Evolutionary conservation across 92 coral and sea anemone genomes (phyloP), one percentile per base, ranked within the genome.

Genomic region (Epizoanthus illoricatus): DNA sequence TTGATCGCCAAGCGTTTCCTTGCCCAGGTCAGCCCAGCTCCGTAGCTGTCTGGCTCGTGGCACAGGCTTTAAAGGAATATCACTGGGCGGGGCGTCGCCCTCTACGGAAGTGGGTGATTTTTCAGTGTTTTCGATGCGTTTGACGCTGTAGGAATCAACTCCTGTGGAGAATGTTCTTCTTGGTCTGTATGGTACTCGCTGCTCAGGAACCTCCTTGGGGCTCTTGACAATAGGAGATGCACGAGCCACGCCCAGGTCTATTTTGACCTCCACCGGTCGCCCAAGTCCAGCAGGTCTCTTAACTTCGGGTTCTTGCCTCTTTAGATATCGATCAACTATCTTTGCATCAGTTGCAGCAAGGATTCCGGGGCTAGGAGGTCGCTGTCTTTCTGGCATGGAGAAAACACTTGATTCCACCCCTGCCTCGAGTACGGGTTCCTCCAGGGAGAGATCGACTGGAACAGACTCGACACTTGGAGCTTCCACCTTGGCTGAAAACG

Each of bases 131-230:
- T 28, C 65, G 13, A 40, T 24, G 5, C 82, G 82, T 45, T 78
- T 78, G 58, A 78, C 72, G n/a, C 72, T 78, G 71, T 78, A 78
- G 42, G 82, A 78, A 21, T 78, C 82, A 5, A 78, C 82, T 21
- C 82, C 69, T 16, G 82, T 78, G 12, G 67, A 78, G 23, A 78
- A 78, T 71, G 23, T 45, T 59, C 81, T 78, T 45, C 39, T 78
- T 21, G 82, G 45, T 12, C 18, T 78, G 5, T n/a, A 3, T 42
- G 81, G 23, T 78, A 5, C 69, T 6, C 16, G 23, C 5, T n/a
- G 21, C 17, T 56, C 80, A 55, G 41, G 15, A 16, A 24, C 17
- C 5, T 7, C 20, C 6, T 2, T 43, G 67, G 24, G 1, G n/a
- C 23, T 45, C 54, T 42, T 59, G 40, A 16, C 18, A 39, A 63